phyloP scores from a whole-genome alignment of 2,888 invertebrate species.

The Syrphus vitripennis region DNA sequence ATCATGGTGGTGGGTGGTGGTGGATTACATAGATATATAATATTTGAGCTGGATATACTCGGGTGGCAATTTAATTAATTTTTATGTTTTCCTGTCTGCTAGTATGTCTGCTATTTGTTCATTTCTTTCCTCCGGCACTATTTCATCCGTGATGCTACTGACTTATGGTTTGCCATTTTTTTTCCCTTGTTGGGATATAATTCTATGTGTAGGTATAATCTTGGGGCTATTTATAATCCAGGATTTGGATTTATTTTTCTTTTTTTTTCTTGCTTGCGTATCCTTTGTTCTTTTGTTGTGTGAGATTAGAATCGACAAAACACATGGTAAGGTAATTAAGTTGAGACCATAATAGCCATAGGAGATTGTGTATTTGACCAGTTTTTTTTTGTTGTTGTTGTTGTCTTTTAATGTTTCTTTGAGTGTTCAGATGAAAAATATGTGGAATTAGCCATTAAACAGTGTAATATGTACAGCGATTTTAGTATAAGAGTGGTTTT shows the following conservation, averaged over 20 bases:
- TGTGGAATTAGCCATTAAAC: background rate
- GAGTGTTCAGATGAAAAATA: background rate
- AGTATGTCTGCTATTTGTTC: conserved; percentile 48
- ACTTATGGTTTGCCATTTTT: conserved; percentile 21
- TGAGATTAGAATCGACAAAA: conserved; percentile 14
- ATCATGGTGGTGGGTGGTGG: conserved; percentile 3
- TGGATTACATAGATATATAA: background rate
- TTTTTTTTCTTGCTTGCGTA: background rate
- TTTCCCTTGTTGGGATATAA: background rate
- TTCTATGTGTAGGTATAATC: conserved; percentile 25
- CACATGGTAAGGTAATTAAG: conserved; percentile 58
- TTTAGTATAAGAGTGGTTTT: background rate
- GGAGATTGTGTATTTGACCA: background rate
- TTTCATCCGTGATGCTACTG: conserved; percentile 33
- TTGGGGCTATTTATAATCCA: conserved; percentile 35
- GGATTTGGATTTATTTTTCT: conserved; percentile 12
- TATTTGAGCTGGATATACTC: background rate
- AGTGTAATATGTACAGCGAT: background rate
- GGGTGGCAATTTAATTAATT: conserved; percentile 66
- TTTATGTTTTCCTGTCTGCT: conserved; percentile 55
- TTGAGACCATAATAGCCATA: conserved; percentile 16
- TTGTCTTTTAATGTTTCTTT: background rate
- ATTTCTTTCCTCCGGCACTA: conserved; percentile 5
- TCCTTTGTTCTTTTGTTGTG: background rate
- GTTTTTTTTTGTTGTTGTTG: conserved; percentile 6